Base-by-base conservation (phyloP, 2,113 vertebrate genomes). In the Nibea coibor region DNA sequence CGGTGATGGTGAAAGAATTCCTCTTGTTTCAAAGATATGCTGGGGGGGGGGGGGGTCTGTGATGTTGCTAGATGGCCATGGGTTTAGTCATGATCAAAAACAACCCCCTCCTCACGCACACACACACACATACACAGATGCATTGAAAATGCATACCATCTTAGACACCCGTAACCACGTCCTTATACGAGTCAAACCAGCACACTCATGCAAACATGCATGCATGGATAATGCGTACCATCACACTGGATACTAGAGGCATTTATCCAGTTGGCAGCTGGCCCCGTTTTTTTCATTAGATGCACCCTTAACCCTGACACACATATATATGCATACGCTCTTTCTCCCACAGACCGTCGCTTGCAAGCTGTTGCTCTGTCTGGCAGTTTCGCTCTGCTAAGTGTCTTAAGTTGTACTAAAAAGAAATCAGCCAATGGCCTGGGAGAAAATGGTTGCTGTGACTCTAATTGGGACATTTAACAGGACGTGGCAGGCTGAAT, bases 1-100 rank as follows among this genome's bases (percentile, higher is more conserved):
- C 62, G 66, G 86, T 72, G 87, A 76, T 51, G 74, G 83, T 88
- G 81, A 88, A 91, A 89, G 89, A 90, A 87, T 82, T 90, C 63
- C 74, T 87, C 80, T 83, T 85, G 84, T 87, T 83, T 72, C 57
- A 72, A 56, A 90, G 86, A 80, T 87, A 81, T 51, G 68, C 39
- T 8, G 9, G 31, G 72, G 65, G 39, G 24, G 56, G 4, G 24
- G 24, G 24, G 24, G 24, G 83, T 92, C 85, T 85, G 69, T 75
- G 63, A 75, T 83, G 50, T 80, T 83, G 87, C 66, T 78, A 65
- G 88, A 90, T 79, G 75, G 85, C 72, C 85, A 83, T 88, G 88
- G 65, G 80, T 91, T 89, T 73, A 83, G 86, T 79, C 87, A 90
- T 87, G 86, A 87, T 92, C 78, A 89, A 89, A 90, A 69, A 81